Evolutionary conservation across 1,140 invertebrate genomes (phyloP).

Genomic region (Propsilocerus akamusi): DNA sequence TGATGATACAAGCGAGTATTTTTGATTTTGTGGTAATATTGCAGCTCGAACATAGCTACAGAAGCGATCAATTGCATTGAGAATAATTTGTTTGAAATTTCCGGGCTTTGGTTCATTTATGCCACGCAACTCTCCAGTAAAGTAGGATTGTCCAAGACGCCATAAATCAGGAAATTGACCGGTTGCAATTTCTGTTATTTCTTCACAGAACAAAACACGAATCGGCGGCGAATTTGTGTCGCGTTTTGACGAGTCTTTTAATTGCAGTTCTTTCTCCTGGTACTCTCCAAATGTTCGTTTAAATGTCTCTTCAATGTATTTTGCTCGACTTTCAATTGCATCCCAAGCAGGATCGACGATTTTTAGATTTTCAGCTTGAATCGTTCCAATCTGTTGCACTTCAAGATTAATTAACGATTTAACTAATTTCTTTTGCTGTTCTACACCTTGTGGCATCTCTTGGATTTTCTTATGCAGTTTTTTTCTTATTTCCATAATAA

Average conservation of each 20-base stretch:
- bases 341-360: conserved; percentile 76
- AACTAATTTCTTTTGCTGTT: conserved; percentile 87
- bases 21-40: conserved; percentile 35
- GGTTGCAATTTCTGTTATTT: conserved; percentile 21
- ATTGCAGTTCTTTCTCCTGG: conserved; percentile 15
- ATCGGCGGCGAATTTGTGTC: conserved; percentile 14
- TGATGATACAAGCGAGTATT: conserved; percentile 18
- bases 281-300: conserved; percentile 20
- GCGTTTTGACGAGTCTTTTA: conserved; percentile 9
- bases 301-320: conserved; percentile 42
- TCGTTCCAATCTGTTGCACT: conserved; percentile 21
- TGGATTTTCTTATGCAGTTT: conserved; percentile 67
- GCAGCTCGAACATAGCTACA: conserved; percentile 41
- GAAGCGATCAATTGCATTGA: conserved; percentile 42
- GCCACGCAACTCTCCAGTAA: conserved; percentile 60
- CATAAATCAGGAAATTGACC: conserved; percentile 53
- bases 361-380: conserved; percentile 15
- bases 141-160: conserved; percentile 79
- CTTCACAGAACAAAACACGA: conserved; percentile 21
- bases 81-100: conserved; percentile 38
- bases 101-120: conserved; percentile 38
- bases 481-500: conserved; percentile 62
- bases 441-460: conserved; percentile 72
- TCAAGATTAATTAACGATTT: conserved; percentile 55
- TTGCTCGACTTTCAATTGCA: conserved; percentile 62